Conservation (phyloP, 2,888 invertebrate species). For the Panopea generosa region DNA sequence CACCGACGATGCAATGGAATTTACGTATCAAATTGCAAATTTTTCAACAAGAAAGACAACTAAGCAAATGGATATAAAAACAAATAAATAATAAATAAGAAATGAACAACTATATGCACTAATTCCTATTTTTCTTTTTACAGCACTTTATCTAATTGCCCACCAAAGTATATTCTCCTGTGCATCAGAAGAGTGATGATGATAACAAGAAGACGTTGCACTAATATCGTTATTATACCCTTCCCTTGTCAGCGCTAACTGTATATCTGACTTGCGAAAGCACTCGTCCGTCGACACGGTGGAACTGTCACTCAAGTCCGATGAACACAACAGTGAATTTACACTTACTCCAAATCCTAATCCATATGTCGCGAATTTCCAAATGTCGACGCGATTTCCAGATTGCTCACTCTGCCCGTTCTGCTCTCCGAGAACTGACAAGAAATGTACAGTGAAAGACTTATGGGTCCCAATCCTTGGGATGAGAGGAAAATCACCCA, state of each 20-base stretch:
- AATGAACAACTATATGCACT: constrained; percentile 40
- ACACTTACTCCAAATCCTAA: constrained; percentile 1
- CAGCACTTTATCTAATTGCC: constrained; percentile 17
- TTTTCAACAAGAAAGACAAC: no score
- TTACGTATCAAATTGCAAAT: no score
- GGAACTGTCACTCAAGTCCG: constrained; percentile 18
- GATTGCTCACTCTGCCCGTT: background rate
- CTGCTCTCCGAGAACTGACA: background rate
- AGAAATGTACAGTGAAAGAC: constrained; percentile 48
- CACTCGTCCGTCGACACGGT: no score
- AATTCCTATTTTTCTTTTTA: constrained; percentile 7
- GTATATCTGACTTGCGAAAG: no score
- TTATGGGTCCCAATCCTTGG: constrained; percentile 41
- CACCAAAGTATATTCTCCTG: constrained; percentile 48
- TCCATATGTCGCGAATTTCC: no score
- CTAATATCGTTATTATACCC: constrained; percentile 11
- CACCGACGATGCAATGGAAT: no score
- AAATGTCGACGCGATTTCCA: no score
- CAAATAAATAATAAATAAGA: constrained; percentile 34
- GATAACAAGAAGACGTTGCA: constrained; percentile 8
- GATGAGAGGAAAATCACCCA: constrained; percentile 37
- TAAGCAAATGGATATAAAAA: background rate
- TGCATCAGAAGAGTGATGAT: constrained; percentile 2
- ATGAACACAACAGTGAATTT: constrained; percentile 9
- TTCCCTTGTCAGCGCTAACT: background rate